Evolutionary conservation across 2,797 vertebrate genomes (phyloP).

Genomic region (Pogoniulus pusillus): DNA sequence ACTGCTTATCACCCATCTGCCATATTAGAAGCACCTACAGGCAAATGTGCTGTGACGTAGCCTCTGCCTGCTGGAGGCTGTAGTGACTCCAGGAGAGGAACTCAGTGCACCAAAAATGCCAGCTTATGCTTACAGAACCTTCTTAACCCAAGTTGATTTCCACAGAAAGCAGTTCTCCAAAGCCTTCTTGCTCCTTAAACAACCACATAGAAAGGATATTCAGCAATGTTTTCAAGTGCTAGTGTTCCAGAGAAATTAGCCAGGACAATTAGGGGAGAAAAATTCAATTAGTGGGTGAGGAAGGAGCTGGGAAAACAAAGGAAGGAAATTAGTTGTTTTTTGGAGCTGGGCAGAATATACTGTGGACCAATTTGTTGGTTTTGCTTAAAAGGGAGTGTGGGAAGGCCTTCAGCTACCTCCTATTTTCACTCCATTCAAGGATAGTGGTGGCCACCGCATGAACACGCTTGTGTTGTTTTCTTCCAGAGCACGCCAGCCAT

Average conservation of each 20-base stretch:
- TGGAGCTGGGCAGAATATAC: not conserved
- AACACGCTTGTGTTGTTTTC: not conserved
- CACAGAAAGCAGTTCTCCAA: not conserved
- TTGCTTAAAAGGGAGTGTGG: not conserved
- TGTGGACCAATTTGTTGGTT: not conserved
- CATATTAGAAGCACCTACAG: not conserved
- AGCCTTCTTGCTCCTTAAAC: not conserved
- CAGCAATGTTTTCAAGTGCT: not conserved
- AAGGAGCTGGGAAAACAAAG: conserved; percentile 7
- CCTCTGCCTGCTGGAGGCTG: not conserved
- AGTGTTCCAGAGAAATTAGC: not conserved
- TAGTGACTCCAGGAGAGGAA: not conserved
- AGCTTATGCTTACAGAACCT: not conserved
- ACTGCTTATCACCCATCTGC: not conserved
- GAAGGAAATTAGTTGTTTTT: conserved; percentile 33
- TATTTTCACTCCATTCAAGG: not conserved
- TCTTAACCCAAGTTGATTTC: not conserved
- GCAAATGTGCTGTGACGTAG: not conserved
- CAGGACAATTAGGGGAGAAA: conserved; percentile 3
- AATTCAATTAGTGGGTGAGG: conserved; percentile 18
- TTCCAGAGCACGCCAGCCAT: conserved; percentile 13
- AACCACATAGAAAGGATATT: not conserved
- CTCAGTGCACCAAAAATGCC: not conserved
- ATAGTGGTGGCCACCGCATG: accelerated
- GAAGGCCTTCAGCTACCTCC: not conserved